Base-by-base conservation (phyloP, 2,888 invertebrate genomes). In the Boloria selene region DNA sequence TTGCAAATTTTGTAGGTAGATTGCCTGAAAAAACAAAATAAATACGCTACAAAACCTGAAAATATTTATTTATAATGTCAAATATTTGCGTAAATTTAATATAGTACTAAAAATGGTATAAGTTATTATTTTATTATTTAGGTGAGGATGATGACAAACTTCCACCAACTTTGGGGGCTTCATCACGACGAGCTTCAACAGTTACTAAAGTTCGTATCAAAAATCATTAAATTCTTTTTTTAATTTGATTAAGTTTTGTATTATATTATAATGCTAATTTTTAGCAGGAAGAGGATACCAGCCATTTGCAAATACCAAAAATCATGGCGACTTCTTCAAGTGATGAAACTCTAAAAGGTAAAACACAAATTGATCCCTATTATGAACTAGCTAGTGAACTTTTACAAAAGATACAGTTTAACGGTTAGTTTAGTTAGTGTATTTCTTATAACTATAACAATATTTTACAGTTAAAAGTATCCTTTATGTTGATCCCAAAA, bases 311-410 rank as follows among this genome's bases (percentile, higher is more conserved):
- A 10, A 95, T 96, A 73, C 96, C 96, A 0, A 95, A 95, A 85
- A 94, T 95, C 53, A 94, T 96, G 78, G 94, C 95, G 0, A 94
- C 93, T 0, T 96, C 96, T 0, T 95, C 95, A 13, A 96, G 96
- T 80, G 95, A 95, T 61, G 96, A 96, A 80, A 96, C 96, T 0
- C 84, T 96, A 18, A 96, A 95, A 85, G 96, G 96, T 94, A 87
- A 79, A 10, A 45, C 6, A 22, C 42, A 44, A 17, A 18, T 51
- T 51, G 4, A 44, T 17, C 17, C 4, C 44, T 18, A 4, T 44
- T 53, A 16, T 22, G 22, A 22, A 22, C n/a, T n/a, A 22, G 22
- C 22, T 22, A 22, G 1, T 3, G 22, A 2, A 22, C 22, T 22
- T 22, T 22, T 22, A 22, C 22, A 22, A 22, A 22, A 22, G 22